Conservation (phyloP, 2,797 vertebrate species). For the Decapterus maruadsi region DNA sequence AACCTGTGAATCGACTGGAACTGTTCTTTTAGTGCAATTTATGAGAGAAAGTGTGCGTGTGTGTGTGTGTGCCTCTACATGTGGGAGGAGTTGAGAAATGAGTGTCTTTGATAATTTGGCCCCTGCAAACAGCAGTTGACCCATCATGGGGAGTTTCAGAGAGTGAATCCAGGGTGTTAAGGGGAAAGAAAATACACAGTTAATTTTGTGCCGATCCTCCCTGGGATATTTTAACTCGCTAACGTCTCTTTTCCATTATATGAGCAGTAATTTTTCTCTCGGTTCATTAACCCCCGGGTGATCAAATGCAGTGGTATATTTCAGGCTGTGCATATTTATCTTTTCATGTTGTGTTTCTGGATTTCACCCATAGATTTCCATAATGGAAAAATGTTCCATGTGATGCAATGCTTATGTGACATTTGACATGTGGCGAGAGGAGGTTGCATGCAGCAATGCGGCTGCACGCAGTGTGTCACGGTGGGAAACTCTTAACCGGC, state of each 20-base stretch:
- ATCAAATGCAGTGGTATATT: constrained; percentile 11
- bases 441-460: neutral
- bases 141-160: constrained; percentile 17
- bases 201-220: constrained; percentile 45
- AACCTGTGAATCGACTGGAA: constrained; percentile 63
- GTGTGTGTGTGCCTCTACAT: constrained; percentile 14
- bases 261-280: constrained; percentile 2
- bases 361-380: neutral
- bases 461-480: neutral
- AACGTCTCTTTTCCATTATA: constrained; percentile 30
- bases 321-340: neutral
- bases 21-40: constrained; percentile 60
- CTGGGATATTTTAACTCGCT: constrained; percentile 31
- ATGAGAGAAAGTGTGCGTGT: constrained; percentile 12
- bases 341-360: neutral
- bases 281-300: constrained; percentile 7
- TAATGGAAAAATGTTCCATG: constrained; percentile 8
- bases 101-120: constrained; percentile 54
- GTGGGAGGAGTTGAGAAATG: constrained; percentile 33
- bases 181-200: constrained; percentile 13
- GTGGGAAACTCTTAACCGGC: neutral
- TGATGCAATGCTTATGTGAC: neutral
- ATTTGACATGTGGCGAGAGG: constrained; percentile 22
- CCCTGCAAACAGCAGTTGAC: constrained; percentile 45
- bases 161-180: constrained; percentile 24